Evolutionary conservation across 2,888 invertebrate genomes (phyloP), one percentile per base, ranked within the genome.

Genomic region (Hemicrepidius hirtus): DNA sequence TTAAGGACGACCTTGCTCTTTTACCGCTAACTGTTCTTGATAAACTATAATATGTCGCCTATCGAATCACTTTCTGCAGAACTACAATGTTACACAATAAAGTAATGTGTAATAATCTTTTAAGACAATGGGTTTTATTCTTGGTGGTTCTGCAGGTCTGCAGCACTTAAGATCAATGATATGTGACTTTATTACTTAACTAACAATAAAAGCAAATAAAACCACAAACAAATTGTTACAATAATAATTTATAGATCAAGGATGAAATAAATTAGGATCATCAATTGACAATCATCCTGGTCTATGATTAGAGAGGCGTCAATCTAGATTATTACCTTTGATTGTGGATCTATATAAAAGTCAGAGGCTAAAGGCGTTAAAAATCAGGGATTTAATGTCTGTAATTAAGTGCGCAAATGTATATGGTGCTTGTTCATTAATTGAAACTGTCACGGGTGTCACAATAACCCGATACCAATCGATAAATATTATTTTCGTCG

Each of bases 231-330:
- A 28, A 24, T 7, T 32, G 28, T 28, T 32, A 28, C 6, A 53
- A 53, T 6, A 53, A 53, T 53, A 28, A 53, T 53, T 53, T 53
- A 32, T 21, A 16, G 53, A 53, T 53, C 53, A 53, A 53, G 53
- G 53, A 12, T 53, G 9, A 13, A 32, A 28, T 53, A 53, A 53
- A 53, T 53, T 53, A 32, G 32, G 53, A 53, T 28, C 53, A 20
- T 13, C 53, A 53, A 53, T 53, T 50, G 24, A 24, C 24, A 21
- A 24, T 6, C 24, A 5, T 5, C 6, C 28, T 1, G 12, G 21
- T 4, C 49, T 53, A 28, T 28, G 53, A 53, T 53, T 53, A 53
- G 1, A 32, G 53, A n/a, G 10, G 13, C 28, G 53, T 28, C 53
- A 53, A 53, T 28, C 53, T 13, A 5, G 53, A 53, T 53, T 49